phyloP scores from a whole-genome alignment of 2,888 invertebrate species.

The Lasioglossum oenotherae region DNA sequence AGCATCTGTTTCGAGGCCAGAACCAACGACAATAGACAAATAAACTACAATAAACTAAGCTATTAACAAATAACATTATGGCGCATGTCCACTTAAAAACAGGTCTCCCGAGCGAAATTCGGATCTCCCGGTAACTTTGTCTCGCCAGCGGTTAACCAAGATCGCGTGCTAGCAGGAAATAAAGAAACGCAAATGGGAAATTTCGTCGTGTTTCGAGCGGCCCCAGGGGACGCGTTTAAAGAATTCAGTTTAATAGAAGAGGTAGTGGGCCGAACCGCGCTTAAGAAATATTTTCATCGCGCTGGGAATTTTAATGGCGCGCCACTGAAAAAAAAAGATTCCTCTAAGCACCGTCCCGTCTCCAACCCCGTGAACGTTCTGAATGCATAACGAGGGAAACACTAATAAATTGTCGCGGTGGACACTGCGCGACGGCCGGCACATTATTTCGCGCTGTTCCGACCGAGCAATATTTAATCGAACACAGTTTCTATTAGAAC shows the following conservation, averaged over 20 bases:
- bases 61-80: neutral
- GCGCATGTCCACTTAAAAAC: neutral
- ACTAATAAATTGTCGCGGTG: constrained; percentile 27
- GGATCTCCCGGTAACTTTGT: neutral
- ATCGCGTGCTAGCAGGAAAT: neutral
- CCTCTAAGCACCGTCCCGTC: constrained; percentile 3
- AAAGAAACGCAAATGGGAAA: neutral
- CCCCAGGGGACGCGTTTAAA: constrained; percentile 12
- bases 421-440: neutral
- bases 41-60: neutral
- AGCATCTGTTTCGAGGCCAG: neutral
- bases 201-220: neutral
- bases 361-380: constrained; percentile 24
- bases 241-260: constrained; percentile 28
- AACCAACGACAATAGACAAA: neutral
- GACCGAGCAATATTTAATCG: constrained; percentile 6
- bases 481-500: constrained; percentile 7
- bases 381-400: constrained; percentile 32
- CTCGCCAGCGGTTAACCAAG: neutral
- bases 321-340: constrained; percentile 20
- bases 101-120: neutral
- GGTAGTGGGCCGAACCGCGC: constrained; percentile 4
- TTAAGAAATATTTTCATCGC: constrained; percentile 18
- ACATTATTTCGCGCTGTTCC: constrained; percentile 12
- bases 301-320: constrained; percentile 28